Evolutionary conservation across 2,888 invertebrate genomes (phyloP).

Genomic region (Neuroscelio doddi): DNA sequence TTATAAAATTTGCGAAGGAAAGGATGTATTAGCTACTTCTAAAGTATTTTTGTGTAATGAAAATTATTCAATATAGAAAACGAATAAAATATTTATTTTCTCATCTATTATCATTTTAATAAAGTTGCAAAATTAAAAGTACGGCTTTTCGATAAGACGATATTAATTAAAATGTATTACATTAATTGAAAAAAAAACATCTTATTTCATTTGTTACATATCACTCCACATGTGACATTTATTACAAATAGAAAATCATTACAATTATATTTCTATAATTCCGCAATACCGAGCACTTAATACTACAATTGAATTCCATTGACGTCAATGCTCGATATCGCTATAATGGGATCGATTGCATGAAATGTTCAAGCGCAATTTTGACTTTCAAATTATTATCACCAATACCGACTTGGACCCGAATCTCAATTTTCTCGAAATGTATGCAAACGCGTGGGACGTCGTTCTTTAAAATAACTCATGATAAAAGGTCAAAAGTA

Average conservation of each 20-base stretch:
- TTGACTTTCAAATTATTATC: slow-evolving; percentile 20
- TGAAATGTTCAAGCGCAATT: slow-evolving; percentile 6
- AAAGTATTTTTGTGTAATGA: no score
- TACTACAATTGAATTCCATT: slow-evolving; percentile 31
- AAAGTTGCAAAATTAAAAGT: no score
- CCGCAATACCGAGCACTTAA: slow-evolving; percentile 15
- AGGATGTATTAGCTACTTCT: no score
- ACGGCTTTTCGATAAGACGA: no score
- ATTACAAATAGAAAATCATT: slow-evolving; percentile 10
- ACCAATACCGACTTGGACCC: background rate
- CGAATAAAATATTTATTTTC: no score
- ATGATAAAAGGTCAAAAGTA: background rate
- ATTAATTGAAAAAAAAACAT: no score
- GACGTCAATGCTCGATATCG: slow-evolving; percentile 22
- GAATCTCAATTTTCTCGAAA: background rate
- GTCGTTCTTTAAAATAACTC: background rate
- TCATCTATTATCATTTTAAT: no score
- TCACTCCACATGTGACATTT: background rate
- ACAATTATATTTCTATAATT: slow-evolving; percentile 17
- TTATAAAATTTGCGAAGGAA: no score
- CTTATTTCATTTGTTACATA: no score
- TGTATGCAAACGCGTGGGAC: background rate
- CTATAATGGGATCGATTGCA: slow-evolving; percentile 19
- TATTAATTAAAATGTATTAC: no score
- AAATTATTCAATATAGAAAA: no score